Evolutionary conservation across 2,113 vertebrate genomes (phyloP).

Genomic region (Gasterosteus aculeatus): DNA sequence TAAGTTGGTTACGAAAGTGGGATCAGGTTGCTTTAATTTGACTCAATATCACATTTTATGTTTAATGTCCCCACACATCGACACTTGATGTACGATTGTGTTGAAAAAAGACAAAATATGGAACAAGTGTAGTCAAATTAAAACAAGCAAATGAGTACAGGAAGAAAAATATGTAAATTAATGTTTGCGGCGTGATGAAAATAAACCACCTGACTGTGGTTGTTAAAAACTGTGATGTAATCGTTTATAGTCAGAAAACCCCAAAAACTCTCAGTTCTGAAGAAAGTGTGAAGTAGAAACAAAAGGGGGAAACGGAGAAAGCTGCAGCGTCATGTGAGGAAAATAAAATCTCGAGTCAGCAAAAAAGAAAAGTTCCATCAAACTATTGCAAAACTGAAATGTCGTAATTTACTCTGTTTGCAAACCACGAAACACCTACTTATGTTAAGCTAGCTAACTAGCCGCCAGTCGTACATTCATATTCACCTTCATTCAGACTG

Average conservation of each 20-base stretch:
- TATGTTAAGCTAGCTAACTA: conserved; percentile 1
- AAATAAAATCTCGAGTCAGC: not conserved
- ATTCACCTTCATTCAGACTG: not conserved
- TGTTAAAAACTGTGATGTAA: too few species aligned
- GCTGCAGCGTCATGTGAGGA: not conserved
- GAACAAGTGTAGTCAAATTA: not conserved
- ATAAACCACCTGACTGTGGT: not conserved
- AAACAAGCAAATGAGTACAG: not conserved
- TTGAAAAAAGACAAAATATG: too few species aligned
- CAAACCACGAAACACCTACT: not conserved
- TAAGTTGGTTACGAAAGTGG: too few species aligned
- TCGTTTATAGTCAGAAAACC: not conserved
- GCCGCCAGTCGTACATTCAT: not conserved
- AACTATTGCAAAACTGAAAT: not conserved
- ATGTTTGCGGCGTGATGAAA: not conserved
- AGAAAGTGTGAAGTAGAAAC: not conserved
- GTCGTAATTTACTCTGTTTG: not conserved
- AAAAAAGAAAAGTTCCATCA: not conserved
- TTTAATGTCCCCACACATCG: not conserved
- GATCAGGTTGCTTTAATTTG: not conserved
- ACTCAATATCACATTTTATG: not conserved
- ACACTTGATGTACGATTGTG: too few species aligned
- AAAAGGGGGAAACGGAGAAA: not conserved
- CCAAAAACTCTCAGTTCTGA: not conserved
- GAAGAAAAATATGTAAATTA: too few species aligned